Base-by-base conservation (phyloP, 2,797 vertebrate species). In the Florisuga fusca region DNA sequence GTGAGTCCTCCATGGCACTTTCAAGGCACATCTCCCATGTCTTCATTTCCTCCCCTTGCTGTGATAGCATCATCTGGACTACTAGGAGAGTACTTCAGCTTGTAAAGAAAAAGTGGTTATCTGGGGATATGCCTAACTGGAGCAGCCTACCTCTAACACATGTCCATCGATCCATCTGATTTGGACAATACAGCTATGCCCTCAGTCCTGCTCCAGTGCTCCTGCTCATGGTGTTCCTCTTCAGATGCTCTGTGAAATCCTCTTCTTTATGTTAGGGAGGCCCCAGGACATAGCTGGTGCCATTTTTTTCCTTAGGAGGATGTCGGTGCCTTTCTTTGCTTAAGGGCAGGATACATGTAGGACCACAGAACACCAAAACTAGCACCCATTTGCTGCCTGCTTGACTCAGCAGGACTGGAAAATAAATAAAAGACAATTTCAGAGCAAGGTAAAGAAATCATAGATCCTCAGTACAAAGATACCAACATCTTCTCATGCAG, bases 21-120 rank as follows among this genome's bases (percentile, higher is more conserved):
- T 19, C 45, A 74, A 68, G 54, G 18, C 18, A 10, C 9, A 33
- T 31, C 27, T 74, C 31, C 50, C 16, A 0, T 4, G 7, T 33
- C 55, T 73, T 59, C 19, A 15, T 61, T 38, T 46, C 48, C 31
- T 59, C 18, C 26, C 38, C 15, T 10, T 0, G 0, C 27, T 27
- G 29, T 1, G 0, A 9, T 8, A 76, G 13, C 57, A 77, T 3
- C 13, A 38, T 14, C 61, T 48, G 27, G 15, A 45, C 38, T 54
- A 57, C 29, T 2, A 51, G 66, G 34, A 59, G 45, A 53, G 21
- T 5, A 12, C 23, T 55, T 50, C 61, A 67, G n/a, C 43, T 3
- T 29, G 33, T 46, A 36, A 79, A 73, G 25, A 20, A 34, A 36
- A 10, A 26, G 7, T 66, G 63, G 21, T 43, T 21, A 63, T 22